A percentile compares a stretch with the other conserved stretches of the same genome.
These are phyloP conservation scores for Deroptyus accipitrinus DNA, from an alignment of 2,113 vertebrate species.

Conservation along the genomic window DNA sequence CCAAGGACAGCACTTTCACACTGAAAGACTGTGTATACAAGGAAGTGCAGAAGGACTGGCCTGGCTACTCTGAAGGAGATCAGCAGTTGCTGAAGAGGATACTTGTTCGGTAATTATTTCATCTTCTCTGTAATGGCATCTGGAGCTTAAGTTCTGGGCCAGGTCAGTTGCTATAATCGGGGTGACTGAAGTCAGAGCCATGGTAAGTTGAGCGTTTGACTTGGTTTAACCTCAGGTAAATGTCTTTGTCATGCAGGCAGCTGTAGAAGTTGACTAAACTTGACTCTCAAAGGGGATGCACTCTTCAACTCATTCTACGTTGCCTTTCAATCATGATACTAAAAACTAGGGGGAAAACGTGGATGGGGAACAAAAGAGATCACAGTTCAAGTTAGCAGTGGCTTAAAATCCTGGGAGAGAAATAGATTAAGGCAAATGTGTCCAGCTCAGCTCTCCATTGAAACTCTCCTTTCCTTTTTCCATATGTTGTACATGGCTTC, in stretches of 20 bases:
- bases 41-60: constrained; percentile 95
- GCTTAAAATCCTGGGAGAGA: background rate
- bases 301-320: background rate
- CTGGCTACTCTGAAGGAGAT: constrained; percentile 94
- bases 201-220: background rate
- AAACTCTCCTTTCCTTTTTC: background rate
- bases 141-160: background rate
- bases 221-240: background rate
- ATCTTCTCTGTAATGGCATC: background rate
- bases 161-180: background rate
- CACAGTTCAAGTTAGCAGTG: background rate
- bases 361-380: background rate
- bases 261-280: background rate
- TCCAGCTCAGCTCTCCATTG: background rate
- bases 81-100: constrained; percentile 93
- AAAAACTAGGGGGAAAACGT: background rate
- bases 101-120: constrained; percentile 81
- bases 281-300: too few species aligned
- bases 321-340: background rate
- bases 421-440: background rate
- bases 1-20: constrained; percentile 90
- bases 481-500: background rate
- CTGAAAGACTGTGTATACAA: constrained; percentile 91
- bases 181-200: background rate
- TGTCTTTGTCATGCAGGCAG: background rate